Conservation (phyloP, 2,113 vertebrate genomes). For the Podarcis muralis region DNA sequence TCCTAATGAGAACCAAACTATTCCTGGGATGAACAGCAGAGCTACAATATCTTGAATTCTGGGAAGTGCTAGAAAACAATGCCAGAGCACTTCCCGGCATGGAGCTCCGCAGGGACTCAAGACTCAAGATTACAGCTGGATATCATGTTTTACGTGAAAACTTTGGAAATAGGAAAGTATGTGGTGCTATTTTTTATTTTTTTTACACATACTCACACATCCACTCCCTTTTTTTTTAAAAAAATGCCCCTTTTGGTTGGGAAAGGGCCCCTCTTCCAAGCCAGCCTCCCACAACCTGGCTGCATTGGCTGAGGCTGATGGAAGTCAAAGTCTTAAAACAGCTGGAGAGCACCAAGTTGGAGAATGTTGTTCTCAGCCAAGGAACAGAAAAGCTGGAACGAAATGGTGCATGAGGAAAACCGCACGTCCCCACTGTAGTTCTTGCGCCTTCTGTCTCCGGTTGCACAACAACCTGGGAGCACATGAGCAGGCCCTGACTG, state of each 20-base stretch:
- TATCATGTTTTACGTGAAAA: background rate
- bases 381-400: constrained; percentile 25
- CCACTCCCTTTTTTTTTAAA: background rate
- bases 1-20: background rate
- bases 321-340: too few relatives aligned
- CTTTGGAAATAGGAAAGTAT: background rate
- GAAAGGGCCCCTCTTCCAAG: too few relatives aligned
- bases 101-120: background rate
- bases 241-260: background rate
- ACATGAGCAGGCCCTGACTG: constrained; percentile 26
- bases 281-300: too few relatives aligned
- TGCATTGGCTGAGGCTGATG: too few relatives aligned
- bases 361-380: background rate
- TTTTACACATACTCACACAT: background rate
- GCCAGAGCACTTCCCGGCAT: background rate
- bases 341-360: too few relatives aligned
- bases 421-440: background rate
- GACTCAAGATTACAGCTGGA: background rate
- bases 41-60: background rate
- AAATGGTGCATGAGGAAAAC: background rate
- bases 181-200: background rate
- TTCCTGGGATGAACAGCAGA: background rate
- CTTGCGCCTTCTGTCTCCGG: constrained; percentile 14
- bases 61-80: background rate
- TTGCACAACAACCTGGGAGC: constrained; percentile 54